phyloP scores from a whole-genome alignment of 2,113 vertebrate species.

The Nothoprocta pentlandii region DNA sequence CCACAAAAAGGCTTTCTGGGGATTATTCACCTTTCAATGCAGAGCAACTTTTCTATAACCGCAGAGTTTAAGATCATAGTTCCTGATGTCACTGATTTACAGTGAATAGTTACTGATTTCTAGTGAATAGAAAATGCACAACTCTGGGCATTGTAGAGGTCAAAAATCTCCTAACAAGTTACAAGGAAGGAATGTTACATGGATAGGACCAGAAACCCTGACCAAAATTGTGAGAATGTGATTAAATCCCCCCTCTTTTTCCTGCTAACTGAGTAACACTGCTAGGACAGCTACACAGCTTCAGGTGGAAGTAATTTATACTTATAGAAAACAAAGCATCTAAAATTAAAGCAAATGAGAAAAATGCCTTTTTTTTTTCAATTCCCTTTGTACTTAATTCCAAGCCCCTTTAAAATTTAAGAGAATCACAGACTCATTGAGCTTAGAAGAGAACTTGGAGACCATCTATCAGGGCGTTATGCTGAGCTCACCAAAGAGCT shows the following conservation, averaged over 20 bases:
- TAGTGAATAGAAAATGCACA: background rate
- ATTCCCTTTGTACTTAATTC: background rate
- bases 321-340: background rate
- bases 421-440: background rate
- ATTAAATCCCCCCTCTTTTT: background rate
- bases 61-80: background rate
- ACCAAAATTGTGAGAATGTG: background rate
- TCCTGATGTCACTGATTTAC: background rate
- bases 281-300: background rate
- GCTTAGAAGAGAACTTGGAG: too few species aligned
- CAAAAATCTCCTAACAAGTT: background rate
- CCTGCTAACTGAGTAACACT: background rate
- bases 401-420: background rate
- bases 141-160: background rate
- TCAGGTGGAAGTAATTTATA: background rate
- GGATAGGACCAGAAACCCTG: background rate
- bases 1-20: background rate
- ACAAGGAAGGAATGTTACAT: background rate
- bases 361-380: background rate
- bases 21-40: background rate
- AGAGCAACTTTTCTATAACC: background rate
- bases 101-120: too few species aligned
- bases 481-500: background rate
- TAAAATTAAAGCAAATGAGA: fast-evolving
- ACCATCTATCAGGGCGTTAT: too few species aligned